A percentile compares a stretch with the other conserved stretches of the same genome.
These are phyloP conservation scores for Endotricha flammealis DNA, from an alignment of 2,888 invertebrate genomes.

Conservation along the genomic window DNA sequence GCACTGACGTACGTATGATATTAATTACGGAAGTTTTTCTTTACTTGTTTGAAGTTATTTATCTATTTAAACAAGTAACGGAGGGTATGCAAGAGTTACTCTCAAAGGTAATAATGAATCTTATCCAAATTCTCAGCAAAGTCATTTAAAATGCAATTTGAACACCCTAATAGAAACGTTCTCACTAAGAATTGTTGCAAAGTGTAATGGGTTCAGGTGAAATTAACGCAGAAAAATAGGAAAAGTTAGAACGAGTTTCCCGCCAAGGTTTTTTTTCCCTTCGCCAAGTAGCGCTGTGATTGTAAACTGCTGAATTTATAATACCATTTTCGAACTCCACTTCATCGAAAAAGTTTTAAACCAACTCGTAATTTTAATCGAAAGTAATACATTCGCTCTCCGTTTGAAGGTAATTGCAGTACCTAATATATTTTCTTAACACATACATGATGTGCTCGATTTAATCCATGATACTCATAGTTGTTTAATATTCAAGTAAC, in stretches of 20 bases:
- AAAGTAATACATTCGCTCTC: slow-evolving; percentile 53
- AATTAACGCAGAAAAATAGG: slow-evolving; percentile 79
- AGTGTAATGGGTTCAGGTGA: slow-evolving; percentile 77
- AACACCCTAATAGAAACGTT: slow-evolving; percentile 68
- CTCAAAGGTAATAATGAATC: slow-evolving; percentile 12
- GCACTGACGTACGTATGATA: too few relatives aligned
- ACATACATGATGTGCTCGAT: too few relatives aligned
- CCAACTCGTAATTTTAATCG: slow-evolving; percentile 66
- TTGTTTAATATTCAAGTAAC: too few relatives aligned
- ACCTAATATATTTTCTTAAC: too few relatives aligned
- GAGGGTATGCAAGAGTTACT: too few relatives aligned
- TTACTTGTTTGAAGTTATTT: too few relatives aligned
- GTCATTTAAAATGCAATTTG: slow-evolving; percentile 73
- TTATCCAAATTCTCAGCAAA: slow-evolving; percentile 39
- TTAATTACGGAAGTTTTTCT: too few relatives aligned
- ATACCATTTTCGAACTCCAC: slow-evolving; percentile 76
- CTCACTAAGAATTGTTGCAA: slow-evolving; percentile 73
- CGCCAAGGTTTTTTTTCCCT: slow-evolving; percentile 66
- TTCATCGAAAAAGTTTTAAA: slow-evolving; percentile 72
- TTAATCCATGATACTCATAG: too few relatives aligned
- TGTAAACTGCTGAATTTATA: slow-evolving; percentile 78
- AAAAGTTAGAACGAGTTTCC: slow-evolving; percentile 77
- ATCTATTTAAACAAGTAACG: background rate
- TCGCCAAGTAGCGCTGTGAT: slow-evolving; percentile 72
- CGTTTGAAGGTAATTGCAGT: slow-evolving; percentile 38